A percentile compares a stretch with the other conserved stretches of the same genome.
These are phyloP conservation scores for Peromyscus maniculatus DNA, from an alignment of 2,113 vertebrate genomes.

Conservation along the genomic window DNA sequence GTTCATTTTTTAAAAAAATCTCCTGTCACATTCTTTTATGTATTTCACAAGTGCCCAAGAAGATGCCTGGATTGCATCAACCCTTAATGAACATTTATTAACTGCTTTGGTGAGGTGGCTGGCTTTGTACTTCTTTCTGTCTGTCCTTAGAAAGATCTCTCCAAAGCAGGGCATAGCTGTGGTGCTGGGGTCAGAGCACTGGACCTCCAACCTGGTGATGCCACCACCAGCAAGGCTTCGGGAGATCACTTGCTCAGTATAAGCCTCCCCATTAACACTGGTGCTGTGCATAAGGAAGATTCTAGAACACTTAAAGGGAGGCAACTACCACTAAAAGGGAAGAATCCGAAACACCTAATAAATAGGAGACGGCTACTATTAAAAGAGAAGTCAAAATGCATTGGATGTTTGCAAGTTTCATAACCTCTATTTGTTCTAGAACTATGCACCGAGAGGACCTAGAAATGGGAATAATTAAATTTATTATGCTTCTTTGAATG, in stretches of 20 bases:
- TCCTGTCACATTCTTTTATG: neutral
- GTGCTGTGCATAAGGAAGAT: neutral
- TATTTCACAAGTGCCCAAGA: slow-evolving; percentile 29
- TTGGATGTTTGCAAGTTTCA: slow-evolving; percentile 15
- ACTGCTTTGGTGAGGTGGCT: slow-evolving; percentile 20
- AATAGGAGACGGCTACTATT: neutral
- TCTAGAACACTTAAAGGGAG: neutral
- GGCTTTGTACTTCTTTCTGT: neutral
- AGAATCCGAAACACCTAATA: neutral
- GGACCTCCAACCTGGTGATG: neutral
- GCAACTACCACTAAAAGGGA: neutral
- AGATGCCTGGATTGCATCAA: slow-evolving; percentile 18
- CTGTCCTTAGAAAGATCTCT: neutral
- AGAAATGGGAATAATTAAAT: slow-evolving; percentile 57
- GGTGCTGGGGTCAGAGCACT: neutral
- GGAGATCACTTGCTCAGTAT: neutral
- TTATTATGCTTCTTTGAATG: slow-evolving; percentile 12
- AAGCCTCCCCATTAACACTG: neutral
- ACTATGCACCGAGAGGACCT: neutral
- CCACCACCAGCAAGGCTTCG: neutral
- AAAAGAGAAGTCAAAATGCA: neutral
- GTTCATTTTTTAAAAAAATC: slow-evolving; percentile 24
- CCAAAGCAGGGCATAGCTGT: neutral
- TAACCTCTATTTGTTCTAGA: slow-evolving; percentile 32
- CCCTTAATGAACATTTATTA: slow-evolving; percentile 45